phyloP scores from a whole-genome alignment of 1,140 invertebrate genomes.

The Achroia grisella region DNA sequence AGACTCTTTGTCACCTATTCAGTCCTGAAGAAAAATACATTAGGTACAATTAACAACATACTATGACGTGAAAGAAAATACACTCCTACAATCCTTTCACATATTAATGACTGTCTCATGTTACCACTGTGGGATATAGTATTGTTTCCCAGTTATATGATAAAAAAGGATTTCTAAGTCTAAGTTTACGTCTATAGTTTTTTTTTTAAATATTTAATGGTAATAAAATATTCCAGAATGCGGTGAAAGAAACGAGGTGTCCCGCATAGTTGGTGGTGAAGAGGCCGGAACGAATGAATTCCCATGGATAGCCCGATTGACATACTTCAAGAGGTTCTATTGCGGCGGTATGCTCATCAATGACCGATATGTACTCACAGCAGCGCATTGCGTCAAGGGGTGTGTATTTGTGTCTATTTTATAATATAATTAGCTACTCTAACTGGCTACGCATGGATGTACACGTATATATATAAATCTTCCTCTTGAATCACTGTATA shows the following conservation, averaged over 20 bases:
- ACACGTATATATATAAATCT: too few relatives aligned
- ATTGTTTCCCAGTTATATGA: constrained; percentile 3
- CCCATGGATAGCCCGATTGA: constrained; percentile 87
- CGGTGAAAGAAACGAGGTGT: constrained; percentile 84
- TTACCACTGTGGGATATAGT: too few relatives aligned
- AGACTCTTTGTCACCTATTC: too few relatives aligned
- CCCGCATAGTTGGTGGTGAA: constrained; percentile 84
- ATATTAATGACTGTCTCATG: too few relatives aligned
- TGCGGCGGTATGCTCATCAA: constrained; percentile 89
- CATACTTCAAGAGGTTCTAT: constrained; percentile 89
- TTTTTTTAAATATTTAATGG: not conserved
- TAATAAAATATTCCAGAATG: constrained; percentile 75
- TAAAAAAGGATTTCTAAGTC: not conserved
- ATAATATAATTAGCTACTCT: too few relatives aligned
- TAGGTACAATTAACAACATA: too few relatives aligned
- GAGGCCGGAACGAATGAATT: constrained; percentile 83
- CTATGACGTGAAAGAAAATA: too few relatives aligned
- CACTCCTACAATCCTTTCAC: too few relatives aligned
- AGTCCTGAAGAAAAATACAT: too few relatives aligned
- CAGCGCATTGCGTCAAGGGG: constrained; percentile 90
- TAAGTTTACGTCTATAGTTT: not conserved
- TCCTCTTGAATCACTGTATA: too few relatives aligned
- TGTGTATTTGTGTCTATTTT: too few relatives aligned
- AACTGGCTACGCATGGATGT: too few relatives aligned
- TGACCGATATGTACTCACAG: constrained; percentile 86